Percentiles rank a stretch among this genome's conserved stretches.
Conservation (phyloP, 2,797 vertebrate species). For the Sebastes wilsoni region DNA sequence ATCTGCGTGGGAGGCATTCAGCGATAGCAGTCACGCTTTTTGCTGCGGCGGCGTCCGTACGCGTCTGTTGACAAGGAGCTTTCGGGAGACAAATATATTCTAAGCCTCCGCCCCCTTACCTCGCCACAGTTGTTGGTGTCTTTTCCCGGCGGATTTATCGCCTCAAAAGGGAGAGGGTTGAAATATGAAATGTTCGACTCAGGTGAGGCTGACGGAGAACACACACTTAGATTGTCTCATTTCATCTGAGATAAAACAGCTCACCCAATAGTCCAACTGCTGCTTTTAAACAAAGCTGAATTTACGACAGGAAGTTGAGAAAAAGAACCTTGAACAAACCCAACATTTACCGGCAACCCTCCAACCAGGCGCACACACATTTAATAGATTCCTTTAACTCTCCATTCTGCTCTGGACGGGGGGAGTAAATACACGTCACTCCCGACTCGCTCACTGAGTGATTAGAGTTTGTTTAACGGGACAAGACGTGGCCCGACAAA, state of each 20-base stretch:
- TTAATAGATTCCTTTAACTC: conserved; percentile 59
- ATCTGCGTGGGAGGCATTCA: conserved; percentile 11
- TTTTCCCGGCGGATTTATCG: neutral
- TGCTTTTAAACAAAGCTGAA: conserved; percentile 42
- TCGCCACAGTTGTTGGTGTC: neutral
- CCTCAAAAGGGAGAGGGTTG: neutral
- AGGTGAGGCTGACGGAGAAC: neutral
- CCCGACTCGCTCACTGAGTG: conserved; percentile 12
- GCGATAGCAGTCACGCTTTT: conserved; percentile 19
- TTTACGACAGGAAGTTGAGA: conserved; percentile 50
- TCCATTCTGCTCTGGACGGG: conserved; percentile 21
- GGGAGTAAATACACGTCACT: conserved; percentile 55
- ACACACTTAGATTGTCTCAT: neutral
- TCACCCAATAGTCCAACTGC: neutral
- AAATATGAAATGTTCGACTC: conserved; percentile 14
- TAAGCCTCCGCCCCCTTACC: neutral
- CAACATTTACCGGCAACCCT: conserved; percentile 38
- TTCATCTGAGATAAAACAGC: conserved; percentile 20
- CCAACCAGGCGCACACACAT: conserved; percentile 21
- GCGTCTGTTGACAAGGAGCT: conserved; percentile 38
- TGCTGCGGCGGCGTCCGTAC: neutral
- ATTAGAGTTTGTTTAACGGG: conserved; percentile 49
- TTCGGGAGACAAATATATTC: conserved; percentile 39
- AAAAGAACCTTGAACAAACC: conserved; percentile 46
- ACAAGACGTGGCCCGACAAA: neutral